Conservation (phyloP, 37 sponge, comb jelly and placozoan species). For the Chondrosia reniformis region DNA sequence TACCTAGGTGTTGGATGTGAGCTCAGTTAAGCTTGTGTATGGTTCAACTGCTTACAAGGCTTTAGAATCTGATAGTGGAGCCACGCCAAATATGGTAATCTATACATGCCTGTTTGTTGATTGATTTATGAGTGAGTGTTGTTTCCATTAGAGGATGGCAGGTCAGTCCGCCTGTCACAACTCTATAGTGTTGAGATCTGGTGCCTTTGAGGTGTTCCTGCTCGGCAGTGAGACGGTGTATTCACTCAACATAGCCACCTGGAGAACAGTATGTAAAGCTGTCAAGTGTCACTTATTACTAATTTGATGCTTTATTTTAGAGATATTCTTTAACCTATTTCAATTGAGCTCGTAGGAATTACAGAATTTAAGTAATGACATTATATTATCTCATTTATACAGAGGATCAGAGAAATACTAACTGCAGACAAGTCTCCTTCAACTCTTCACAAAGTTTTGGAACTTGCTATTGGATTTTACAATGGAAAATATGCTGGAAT, state of each 20-base stretch:
- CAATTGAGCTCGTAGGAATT: too few relatives aligned
- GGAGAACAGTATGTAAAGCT: constrained; percentile 82
- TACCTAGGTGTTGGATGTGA: constrained; percentile 63
- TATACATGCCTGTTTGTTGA: not conserved
- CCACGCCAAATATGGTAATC: constrained; percentile 68
- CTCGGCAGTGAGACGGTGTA: constrained; percentile 42
- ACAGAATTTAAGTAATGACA: too few relatives aligned
- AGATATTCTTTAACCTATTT: too few relatives aligned
- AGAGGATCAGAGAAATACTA: constrained; percentile 5
- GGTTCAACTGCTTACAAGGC: constrained; percentile 78
- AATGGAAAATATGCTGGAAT: not conserved
- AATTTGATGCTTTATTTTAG: too few relatives aligned
- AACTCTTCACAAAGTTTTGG: not conserved
- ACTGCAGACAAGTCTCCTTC: not conserved
- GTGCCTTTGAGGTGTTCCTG: constrained; percentile 1
- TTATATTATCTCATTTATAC: too few relatives aligned
- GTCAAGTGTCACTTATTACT: too few relatives aligned
- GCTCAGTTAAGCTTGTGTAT: constrained; percentile 62
- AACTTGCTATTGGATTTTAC: constrained; percentile 12
- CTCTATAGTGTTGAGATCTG: constrained; percentile 45
- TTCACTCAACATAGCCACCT: constrained; percentile 58
- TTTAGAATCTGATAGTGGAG: constrained; percentile 76
- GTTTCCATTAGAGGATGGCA: constrained; percentile 40
- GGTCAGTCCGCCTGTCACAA: constrained; percentile 70
- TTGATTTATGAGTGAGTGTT: not conserved